These are phyloP conservation scores for Tarsius wallacei DNA, from an alignment of 2,797 vertebrate species.

Conservation along the genomic window DNA sequence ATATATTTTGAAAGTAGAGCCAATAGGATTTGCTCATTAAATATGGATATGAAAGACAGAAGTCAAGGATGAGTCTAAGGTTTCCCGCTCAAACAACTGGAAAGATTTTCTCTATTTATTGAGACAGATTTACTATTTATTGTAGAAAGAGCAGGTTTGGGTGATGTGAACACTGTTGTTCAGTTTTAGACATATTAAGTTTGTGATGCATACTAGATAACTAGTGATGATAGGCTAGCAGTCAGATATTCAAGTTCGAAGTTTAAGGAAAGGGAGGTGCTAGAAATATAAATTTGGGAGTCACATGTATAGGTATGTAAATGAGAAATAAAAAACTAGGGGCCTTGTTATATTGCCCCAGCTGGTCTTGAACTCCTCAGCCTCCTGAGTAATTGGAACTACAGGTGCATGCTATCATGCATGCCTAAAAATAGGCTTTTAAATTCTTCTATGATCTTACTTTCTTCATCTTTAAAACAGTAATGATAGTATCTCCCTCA, in stretches of 20 bases:
- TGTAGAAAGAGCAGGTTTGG: not conserved
- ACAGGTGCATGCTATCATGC: not conserved
- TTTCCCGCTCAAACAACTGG: not conserved
- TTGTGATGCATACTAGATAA: constrained; percentile 11
- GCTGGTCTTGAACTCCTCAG: not conserved
- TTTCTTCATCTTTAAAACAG: constrained; percentile 20
- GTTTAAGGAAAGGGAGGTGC: not conserved
- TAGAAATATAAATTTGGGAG: constrained; percentile 4
- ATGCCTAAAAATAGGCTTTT: constrained; percentile 12
- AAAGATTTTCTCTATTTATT: constrained; percentile 23
- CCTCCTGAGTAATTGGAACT: not conserved
- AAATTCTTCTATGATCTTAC: constrained; percentile 20
- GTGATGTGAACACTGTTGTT: not conserved
- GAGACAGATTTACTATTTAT: not conserved
- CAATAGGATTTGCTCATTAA: constrained; percentile 38
- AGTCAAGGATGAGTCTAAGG: not conserved
- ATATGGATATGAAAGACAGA: constrained; percentile 32
- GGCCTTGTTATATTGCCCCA: not conserved
- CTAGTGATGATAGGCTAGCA: not conserved
- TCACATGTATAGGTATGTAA: not conserved
- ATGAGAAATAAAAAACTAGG: too few relatives aligned
- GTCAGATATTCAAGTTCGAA: constrained; percentile 11
- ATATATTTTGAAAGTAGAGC: constrained; percentile 20
- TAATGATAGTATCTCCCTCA: not conserved
- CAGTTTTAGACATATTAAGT: constrained; percentile 1